Evolutionary conservation across 2,113 vertebrate species (phyloP).

Genomic region (Nerophis ophidion): DNA sequence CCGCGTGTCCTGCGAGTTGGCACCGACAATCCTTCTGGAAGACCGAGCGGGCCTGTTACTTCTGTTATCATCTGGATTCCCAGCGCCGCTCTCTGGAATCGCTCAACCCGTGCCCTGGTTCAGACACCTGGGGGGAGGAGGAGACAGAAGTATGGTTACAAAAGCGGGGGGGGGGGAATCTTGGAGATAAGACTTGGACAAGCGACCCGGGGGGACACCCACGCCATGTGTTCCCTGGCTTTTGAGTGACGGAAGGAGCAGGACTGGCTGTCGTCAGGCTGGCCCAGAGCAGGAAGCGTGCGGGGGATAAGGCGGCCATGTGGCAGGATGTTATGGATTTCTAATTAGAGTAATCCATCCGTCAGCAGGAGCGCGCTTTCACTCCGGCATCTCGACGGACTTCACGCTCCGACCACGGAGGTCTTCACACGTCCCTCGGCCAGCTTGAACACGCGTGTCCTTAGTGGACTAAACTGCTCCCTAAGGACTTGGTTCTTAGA

Average conservation of each 20-base stretch:
- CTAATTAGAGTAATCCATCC: constrained; percentile 99
- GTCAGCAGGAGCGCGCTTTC: constrained; percentile 95
- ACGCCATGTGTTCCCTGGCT: constrained; percentile 39
- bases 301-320: constrained; percentile 97
- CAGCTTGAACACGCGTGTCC: constrained; percentile 14
- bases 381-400: constrained; percentile 74
- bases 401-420: constrained; percentile 45
- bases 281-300: constrained; percentile 97
- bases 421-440: constrained; percentile 45
- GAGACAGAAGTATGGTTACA: constrained; percentile 15
- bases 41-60: constrained; percentile 26
- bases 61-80: constrained; percentile 44
- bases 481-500: constrained; percentile 25
- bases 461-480: constrained; percentile 19
- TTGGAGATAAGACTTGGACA: constrained; percentile 45
- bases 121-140: constrained; percentile 49
- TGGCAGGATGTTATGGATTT: constrained; percentile 99
- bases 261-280: constrained; percentile 96
- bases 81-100: constrained; percentile 45
- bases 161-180: constrained; percentile 16
- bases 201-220: constrained; percentile 45
- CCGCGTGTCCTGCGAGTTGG: constrained; percentile 43
- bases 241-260: constrained; percentile 77
- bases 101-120: constrained; percentile 47
- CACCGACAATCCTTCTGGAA: constrained; percentile 27